Conservation (phyloP, 2,113 vertebrate genomes). For the Hemibagrus wyckioides region DNA sequence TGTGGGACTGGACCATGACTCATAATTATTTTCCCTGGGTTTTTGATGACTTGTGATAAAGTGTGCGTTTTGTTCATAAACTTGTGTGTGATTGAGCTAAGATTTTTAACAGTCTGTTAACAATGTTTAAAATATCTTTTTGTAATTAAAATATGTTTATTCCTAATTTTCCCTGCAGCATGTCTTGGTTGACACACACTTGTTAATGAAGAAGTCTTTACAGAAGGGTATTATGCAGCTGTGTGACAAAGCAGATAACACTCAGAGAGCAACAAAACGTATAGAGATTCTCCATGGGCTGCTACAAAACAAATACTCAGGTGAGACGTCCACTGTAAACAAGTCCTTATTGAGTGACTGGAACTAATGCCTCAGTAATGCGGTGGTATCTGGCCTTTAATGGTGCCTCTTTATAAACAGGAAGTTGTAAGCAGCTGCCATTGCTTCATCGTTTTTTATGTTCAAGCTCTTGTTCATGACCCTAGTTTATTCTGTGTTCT, state of each 20-base stretch:
- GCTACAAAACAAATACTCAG: conserved; percentile 11
- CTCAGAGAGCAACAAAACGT: conserved; percentile 44
- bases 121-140: not conserved
- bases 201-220: conserved; percentile 55
- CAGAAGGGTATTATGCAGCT: conserved; percentile 59
- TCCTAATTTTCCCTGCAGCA: conserved; percentile 27
- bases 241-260: conserved; percentile 57
- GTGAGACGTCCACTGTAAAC: conserved; percentile 9
- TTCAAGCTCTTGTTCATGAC: not conserved
- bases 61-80: not conserved
- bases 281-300: conserved; percentile 54
- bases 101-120: not conserved
- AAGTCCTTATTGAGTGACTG: not conserved
- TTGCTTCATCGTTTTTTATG: not conserved
- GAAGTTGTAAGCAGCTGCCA: not conserved
- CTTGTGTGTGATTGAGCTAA: not conserved
- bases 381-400: not conserved
- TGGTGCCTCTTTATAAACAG: not conserved
- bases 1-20: too few species aligned
- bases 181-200: conserved; percentile 22
- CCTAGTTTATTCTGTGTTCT: not conserved
- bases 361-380: not conserved
- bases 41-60: too few species aligned
- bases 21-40: too few species aligned
- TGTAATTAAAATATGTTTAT: not conserved